Percentiles rank a stretch among this genome's conserved stretches.
Evolutionary conservation across 2,113 vertebrate species (phyloP).

Genomic region (Emydura subglobosa): DNA sequence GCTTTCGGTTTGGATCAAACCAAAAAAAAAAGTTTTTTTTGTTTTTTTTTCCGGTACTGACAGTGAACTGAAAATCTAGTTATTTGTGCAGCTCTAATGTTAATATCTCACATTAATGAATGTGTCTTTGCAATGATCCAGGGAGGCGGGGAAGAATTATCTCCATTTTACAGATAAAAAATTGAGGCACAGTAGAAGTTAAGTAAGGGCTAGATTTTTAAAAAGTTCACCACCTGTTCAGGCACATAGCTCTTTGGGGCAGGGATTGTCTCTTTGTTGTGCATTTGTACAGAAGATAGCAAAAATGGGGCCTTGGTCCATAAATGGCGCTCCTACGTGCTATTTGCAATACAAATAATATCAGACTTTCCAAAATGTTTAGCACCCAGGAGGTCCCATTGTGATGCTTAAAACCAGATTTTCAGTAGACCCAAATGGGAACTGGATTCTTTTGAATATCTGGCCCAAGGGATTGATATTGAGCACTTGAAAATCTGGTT

Average conservation of each 20-base stretch:
- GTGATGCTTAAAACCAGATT: background rate
- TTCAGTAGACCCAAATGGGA: background rate
- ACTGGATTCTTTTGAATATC: background rate
- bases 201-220: background rate
- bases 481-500: background rate
- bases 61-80: background rate
- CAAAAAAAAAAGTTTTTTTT: too few species aligned
- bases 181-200: background rate
- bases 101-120: background rate
- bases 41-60: background rate
- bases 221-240: background rate
- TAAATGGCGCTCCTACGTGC: background rate
- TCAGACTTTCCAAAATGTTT: background rate
- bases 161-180: fast-evolving
- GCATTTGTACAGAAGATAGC: background rate
- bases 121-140: background rate
- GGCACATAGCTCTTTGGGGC: too few species aligned
- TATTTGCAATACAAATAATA: background rate
- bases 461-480: background rate
- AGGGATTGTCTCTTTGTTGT: too few species aligned
- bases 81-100: background rate
- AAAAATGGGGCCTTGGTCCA: background rate
- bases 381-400: background rate
- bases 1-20: background rate
- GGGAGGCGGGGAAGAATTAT: background rate